Conservation (phyloP, 2,113 vertebrate genomes). For the Strix uralensis region DNA sequence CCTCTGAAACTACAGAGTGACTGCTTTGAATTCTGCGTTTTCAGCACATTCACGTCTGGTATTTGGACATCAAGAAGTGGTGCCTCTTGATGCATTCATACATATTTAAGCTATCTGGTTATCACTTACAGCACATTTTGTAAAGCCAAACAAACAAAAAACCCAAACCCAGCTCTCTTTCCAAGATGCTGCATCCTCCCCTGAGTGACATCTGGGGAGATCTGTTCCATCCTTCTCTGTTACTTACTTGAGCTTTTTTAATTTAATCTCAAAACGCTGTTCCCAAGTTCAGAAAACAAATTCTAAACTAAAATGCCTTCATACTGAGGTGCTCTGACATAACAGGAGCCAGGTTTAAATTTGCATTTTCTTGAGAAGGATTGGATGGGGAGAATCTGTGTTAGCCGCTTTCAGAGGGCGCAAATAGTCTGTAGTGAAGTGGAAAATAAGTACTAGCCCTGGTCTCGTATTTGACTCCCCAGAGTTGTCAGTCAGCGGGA, state of each 20-base stretch:
- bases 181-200: rapidly evolving
- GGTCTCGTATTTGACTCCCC: rapidly evolving
- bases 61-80: rapidly evolving
- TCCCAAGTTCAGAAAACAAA: neutral
- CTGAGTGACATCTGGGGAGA: neutral
- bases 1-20: neutral
- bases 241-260: neutral
- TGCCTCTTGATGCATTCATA: neutral
- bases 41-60: neutral
- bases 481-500: neutral
- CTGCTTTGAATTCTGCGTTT: neutral
- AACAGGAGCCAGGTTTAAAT: neutral
- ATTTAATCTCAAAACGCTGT: neutral
- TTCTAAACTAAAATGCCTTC: neutral
- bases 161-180: neutral
- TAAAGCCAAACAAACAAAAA: neutral
- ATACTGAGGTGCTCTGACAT: neutral
- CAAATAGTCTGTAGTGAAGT: neutral
- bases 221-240: neutral
- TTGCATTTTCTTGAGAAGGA: neutral
- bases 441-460: neutral
- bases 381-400: neutral
- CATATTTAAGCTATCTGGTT: neutral
- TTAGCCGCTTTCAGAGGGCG: neutral
- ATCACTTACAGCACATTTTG: neutral